phyloP scores from a whole-genome alignment of 2,888 invertebrate species.

The Hypomecis punctinalis region DNA sequence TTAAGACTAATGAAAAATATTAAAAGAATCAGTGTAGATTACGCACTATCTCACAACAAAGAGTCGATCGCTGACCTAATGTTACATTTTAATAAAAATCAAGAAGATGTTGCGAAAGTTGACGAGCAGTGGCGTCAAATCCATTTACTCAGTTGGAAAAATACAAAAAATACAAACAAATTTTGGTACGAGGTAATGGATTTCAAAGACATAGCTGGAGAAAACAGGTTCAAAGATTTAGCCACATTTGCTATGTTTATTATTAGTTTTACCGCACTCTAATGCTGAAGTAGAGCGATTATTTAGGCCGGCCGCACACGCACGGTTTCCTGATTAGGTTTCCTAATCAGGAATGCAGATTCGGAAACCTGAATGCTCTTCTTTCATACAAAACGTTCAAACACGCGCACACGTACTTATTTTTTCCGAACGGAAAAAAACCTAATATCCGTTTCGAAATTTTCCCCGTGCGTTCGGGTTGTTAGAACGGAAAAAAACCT shows the following conservation, averaged over 20 bases:
- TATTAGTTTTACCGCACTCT: conserved; percentile 34
- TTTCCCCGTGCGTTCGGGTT: neutral
- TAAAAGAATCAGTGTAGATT: neutral
- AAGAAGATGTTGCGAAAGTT: conserved; percentile 19
- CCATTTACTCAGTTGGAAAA: conserved; percentile 23
- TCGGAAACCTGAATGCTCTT: neutral
- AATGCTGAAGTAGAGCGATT: conserved; percentile 33
- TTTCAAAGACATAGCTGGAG: conserved; percentile 27
- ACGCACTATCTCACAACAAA: neutral
- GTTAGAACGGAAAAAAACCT: neutral
- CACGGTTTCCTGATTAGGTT: too few species aligned
- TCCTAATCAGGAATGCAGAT: too few species aligned
- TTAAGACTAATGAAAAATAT: neutral
- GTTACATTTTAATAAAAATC: conserved; percentile 8
- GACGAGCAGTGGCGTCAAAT: conserved; percentile 28
- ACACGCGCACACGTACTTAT: neutral
- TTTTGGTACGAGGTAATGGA: conserved; percentile 25
- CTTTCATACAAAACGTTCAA: conserved; percentile 8
- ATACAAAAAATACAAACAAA: conserved; percentile 23
- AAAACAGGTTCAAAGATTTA: conserved; percentile 27
- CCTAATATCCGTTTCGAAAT: neutral
- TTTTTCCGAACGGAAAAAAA: conserved; percentile 2
- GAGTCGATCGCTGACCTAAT: conserved; percentile 24
- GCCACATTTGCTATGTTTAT: conserved; percentile 28
- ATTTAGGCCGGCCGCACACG: neutral